Conservation (phyloP, 2,797 vertebrate genomes). For the Distichodus sexfasciatus region DNA sequence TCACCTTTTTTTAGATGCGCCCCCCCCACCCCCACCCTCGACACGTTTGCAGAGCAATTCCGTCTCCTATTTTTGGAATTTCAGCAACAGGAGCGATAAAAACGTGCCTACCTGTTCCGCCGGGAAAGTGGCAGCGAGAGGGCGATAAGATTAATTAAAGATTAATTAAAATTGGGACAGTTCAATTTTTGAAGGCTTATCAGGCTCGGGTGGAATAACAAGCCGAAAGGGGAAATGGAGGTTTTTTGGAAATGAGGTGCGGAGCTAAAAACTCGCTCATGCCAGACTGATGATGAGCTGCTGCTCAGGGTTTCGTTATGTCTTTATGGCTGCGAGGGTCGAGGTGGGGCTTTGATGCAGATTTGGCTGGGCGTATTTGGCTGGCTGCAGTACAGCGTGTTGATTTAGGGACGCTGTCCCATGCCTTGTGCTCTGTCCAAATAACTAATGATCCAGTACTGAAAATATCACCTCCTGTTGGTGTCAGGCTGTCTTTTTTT, state of each 20-base stretch:
- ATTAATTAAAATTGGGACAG: slow-evolving; percentile 9
- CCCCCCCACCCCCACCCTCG: slow-evolving; percentile 1
- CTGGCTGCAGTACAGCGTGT: slow-evolving; percentile 24
- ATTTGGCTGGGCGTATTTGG: not conserved
- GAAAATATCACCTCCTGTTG: slow-evolving; percentile 36
- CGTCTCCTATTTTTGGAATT: slow-evolving; percentile 25
- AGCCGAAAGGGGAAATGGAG: slow-evolving; percentile 3
- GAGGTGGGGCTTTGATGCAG: slow-evolving; percentile 5
- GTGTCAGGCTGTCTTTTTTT: slow-evolving; percentile 28
- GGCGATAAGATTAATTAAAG: slow-evolving; percentile 34
- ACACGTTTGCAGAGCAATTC: no score
- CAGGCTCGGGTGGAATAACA: not conserved
- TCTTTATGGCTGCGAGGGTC: not conserved
- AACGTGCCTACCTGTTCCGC: slow-evolving; percentile 6
- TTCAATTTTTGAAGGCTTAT: slow-evolving; percentile 15
- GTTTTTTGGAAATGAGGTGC: slow-evolving; percentile 4
- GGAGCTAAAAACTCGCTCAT: not conserved
- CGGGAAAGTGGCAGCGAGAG: not conserved
- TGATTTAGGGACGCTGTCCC: slow-evolving; percentile 27
- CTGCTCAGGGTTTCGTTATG: slow-evolving; percentile 6
- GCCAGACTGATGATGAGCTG: not conserved
- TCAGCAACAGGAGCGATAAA: slow-evolving; percentile 13
- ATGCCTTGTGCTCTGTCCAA: slow-evolving; percentile 38
- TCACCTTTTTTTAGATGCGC: not conserved
- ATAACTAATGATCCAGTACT: slow-evolving; percentile 49